Percentiles rank a stretch among this genome's conserved stretches.
Evolutionary conservation across 2,113 vertebrate species (phyloP).

Genomic region (Terrapene triunguis): DNA sequence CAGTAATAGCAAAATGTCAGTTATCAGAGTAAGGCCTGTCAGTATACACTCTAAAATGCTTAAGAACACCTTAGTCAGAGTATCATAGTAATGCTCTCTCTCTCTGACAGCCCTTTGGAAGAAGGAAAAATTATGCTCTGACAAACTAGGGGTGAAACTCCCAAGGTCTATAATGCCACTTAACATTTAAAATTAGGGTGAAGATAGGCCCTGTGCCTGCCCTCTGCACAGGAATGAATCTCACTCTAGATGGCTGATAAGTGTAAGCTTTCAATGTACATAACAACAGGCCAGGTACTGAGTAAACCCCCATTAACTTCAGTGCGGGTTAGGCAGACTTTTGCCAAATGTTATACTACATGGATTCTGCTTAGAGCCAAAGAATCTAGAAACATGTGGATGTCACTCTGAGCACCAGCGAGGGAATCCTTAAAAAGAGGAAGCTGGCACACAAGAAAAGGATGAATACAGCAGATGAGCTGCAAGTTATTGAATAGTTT

Average conservation of each 20-base stretch:
- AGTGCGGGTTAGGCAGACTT: background rate
- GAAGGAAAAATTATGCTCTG: background rate
- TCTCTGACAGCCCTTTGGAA: background rate
- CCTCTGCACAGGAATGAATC: background rate
- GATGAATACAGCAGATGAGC: fast-evolving
- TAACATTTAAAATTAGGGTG: background rate
- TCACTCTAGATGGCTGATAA: too few relatives aligned
- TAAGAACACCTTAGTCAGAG: background rate
- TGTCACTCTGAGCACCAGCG: background rate
- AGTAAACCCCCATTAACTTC: background rate
- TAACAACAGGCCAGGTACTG: background rate
- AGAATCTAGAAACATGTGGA: background rate
- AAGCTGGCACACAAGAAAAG: background rate
- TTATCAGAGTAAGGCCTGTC: background rate
- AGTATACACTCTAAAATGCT: background rate
- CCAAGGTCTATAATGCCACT: background rate
- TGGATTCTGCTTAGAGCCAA: background rate
- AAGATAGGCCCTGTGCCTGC: background rate
- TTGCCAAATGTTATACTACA: background rate
- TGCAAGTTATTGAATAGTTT: background rate
- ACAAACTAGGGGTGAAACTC: background rate
- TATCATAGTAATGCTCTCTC: background rate
- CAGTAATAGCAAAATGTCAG: background rate
- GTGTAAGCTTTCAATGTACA: background rate
- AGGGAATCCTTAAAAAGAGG: background rate